Conservation (phyloP, 2,797 vertebrate genomes). For the Cynopterus sphinx region DNA sequence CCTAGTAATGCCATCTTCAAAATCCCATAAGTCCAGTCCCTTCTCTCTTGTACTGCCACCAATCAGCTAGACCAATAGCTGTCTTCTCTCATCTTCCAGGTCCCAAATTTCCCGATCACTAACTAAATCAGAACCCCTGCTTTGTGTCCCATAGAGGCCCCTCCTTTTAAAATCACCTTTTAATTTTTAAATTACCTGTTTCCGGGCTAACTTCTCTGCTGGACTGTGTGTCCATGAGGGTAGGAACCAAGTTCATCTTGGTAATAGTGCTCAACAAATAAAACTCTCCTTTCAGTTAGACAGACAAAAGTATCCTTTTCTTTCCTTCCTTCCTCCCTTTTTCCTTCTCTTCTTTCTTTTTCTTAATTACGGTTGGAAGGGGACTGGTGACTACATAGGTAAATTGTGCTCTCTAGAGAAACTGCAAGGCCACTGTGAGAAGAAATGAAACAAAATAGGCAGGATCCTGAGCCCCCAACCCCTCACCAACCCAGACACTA, state of each 20-base stretch:
- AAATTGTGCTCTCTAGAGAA: not conserved
- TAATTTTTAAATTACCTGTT: not conserved
- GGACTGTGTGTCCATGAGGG: not conserved
- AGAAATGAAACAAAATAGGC: not conserved
- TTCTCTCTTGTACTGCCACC: not conserved
- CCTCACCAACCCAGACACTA: not conserved
- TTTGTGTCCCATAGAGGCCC: not conserved
- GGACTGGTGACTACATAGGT: not conserved
- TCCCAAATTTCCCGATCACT: not conserved
- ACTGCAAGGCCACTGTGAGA: not conserved
- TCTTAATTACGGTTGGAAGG: not conserved
- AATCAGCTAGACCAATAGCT: not conserved
- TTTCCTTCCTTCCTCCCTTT: no score
- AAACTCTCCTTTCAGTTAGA: not conserved
- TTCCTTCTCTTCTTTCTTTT: not conserved
- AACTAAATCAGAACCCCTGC: not conserved
- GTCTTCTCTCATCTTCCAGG: not conserved
- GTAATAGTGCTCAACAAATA: not conserved
- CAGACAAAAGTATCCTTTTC: not conserved
- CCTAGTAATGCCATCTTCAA: not conserved
- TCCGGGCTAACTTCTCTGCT: not conserved
- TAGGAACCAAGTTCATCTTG: not conserved
- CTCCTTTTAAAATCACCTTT: not conserved
- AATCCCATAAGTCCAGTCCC: not conserved
- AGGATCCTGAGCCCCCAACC: not conserved